Evolutionary conservation across 2,888 invertebrate species (phyloP), one percentile per base, ranked within the genome.

Genomic region (Meiosimyza platycephala): DNA sequence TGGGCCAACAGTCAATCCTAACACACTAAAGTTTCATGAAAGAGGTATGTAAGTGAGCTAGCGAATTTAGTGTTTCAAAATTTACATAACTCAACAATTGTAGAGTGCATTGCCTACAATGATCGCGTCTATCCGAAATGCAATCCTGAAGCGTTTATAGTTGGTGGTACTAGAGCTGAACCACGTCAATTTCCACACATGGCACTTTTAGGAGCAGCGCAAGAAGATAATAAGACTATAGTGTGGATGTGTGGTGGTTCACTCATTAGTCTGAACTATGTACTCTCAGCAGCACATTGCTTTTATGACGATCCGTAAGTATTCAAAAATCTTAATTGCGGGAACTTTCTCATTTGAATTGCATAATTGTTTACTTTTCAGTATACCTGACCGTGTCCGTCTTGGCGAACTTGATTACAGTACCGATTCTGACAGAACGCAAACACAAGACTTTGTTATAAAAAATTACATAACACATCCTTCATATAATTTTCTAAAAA

Each of bases 271-370:
- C 85, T 88, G 3, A 83, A 83, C 66, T 90, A 88, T 82, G 87
- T 92, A 6, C 80, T 92, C 28, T 90, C 91, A 3, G 91, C 91
- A 7, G 91, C 90, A 1, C 91, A 91, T 79, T 92, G 91, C 76
- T 79, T 82, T 28, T 74, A 75, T 70, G 74, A 74, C 68, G n/a
- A 48, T 3, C 48, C 60, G 69, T 78, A 70, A 70, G 74, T 74
- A 65, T 28, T 28, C 28, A 28, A 28, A 3, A 4, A 22, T 22
- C 22, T 22, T 22, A 22, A 22, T 1, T 2, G 28, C 28, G 3
- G 28, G 0, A 28, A 28, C 69, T 57, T 64, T 28, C 4, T n/a
- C 33, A 28, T 12, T 62, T 50, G 28, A n/a, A 15, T 28, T 16
- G 22, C 48, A 57, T 15, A 33, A 6, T 40, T 1, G 3, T 40